phyloP scores from a whole-genome alignment of 2,113 vertebrate genomes.

The Eulacestoma nigropectus region DNA sequence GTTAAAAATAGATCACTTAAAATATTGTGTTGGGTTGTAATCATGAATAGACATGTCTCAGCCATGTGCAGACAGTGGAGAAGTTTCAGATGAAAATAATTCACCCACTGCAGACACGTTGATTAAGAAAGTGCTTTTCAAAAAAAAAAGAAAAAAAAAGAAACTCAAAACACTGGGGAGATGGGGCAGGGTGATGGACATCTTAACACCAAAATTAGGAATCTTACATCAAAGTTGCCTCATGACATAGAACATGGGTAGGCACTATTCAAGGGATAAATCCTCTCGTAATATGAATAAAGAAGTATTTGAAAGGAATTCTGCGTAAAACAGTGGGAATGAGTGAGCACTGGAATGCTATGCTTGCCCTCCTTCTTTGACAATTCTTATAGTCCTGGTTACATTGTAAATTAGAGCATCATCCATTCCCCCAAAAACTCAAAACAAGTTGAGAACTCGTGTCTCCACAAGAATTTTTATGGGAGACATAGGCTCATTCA shows the following conservation, averaged over 20 bases:
- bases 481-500: background rate
- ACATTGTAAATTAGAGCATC: background rate
- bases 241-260: background rate
- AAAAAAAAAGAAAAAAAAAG: background rate
- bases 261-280: background rate
- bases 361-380: background rate
- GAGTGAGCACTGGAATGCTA: background rate
- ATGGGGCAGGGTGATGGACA: accelerated
- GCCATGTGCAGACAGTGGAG: background rate
- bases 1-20: background rate
- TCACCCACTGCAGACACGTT: background rate
- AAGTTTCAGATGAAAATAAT: background rate
- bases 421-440: accelerated
- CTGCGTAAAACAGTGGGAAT: background rate
- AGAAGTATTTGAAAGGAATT: background rate
- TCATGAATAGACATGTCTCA: background rate
- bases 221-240: background rate
- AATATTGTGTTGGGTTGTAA: background rate
- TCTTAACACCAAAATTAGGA: background rate
- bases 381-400: background rate
- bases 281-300: background rate
- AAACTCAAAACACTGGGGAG: background rate
- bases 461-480: background rate
- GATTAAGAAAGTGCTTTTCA: background rate
- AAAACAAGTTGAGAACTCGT: background rate